Percentiles rank a stretch among this genome's conserved stretches.
Conservation (phyloP, 2,888 invertebrate genomes). For the Tenthredo scrophulariae region DNA sequence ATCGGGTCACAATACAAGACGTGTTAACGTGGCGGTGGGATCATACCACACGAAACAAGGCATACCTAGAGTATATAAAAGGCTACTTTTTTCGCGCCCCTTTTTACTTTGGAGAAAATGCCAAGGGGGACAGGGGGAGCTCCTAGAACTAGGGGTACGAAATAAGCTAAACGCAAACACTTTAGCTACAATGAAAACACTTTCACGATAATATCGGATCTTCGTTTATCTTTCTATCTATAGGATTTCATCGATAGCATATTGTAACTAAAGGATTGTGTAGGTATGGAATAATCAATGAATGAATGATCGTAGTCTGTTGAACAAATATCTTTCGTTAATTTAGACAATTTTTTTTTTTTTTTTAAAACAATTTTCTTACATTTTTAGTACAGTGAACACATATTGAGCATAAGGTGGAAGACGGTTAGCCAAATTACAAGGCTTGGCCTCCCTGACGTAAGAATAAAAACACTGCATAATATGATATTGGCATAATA, state of each 20-base stretch:
- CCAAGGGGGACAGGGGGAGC: not conserved
- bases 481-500: not conserved
- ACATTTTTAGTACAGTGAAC: not conserved
- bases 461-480: not conserved
- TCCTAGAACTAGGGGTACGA: not conserved
- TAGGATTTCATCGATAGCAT: not conserved
- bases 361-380: not conserved
- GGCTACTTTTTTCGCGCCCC: conserved; percentile 2
- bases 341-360: not conserved
- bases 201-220: conserved; percentile 20
- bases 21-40: conserved; percentile 49
- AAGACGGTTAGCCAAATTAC: not conserved
- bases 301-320: not conserved
- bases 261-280: not conserved
- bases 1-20: conserved; percentile 47
- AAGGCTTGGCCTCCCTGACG: not conserved
- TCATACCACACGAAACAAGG: conserved; percentile 47
- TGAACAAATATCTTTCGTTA: not conserved
- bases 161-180: conserved; percentile 45
- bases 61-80: conserved; percentile 21
- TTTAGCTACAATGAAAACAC: conserved; percentile 44
- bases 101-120: not conserved
- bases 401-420: not conserved
- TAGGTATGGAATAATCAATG: not conserved
- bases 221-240: not conserved